Evolutionary conservation across 2,113 vertebrate genomes (phyloP), one percentile per base, ranked within the genome.

Genomic region (Scomber colias): DNA sequence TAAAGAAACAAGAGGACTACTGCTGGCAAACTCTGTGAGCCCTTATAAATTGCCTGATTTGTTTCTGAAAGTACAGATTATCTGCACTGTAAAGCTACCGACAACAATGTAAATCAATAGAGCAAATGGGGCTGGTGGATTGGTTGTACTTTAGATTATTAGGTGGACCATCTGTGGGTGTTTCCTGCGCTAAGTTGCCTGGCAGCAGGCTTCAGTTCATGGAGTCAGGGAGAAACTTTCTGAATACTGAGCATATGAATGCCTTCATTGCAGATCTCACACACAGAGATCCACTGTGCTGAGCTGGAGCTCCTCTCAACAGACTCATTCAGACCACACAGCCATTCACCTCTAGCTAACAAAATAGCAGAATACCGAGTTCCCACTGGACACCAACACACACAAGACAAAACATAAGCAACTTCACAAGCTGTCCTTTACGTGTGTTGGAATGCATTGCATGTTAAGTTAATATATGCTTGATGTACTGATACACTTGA

Each of bases 211-310:
- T 80, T 62, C 21, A 73, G 27, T 78, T 56, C 76, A 63, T 71
- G 59, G 56, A 81, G 84, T 81, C 61, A 49, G 64, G 45, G 79
- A 82, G 69, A 84, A 89, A 84, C 84, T 85, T 87, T 90, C 62
- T 77, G 87, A 92, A 91, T 93, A 88, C 78, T 84, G 90, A 91
- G 72, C 83, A 89, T 77, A 82, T 85, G 81, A 91, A 85, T 76
- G 86, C 82, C 75, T 84, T 86, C 63, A 12, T 68, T 82, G 70
- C 72, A 83, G 74, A 86, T 71, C 79, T 79, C 66, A 27, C 84
- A 89, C 73, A 93, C 89, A 92, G 86, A 81, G 84, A 76, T 59
- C 55, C 74, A 90, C 85, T 92, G 89, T 92, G 90, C 75, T 83
- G 61, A 24, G 65, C 70, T 19, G 24, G 65, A 83, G 60, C 66